phyloP scores from a whole-genome alignment of 2,888 invertebrate genomes.

The Lomographa bimaculata region DNA sequence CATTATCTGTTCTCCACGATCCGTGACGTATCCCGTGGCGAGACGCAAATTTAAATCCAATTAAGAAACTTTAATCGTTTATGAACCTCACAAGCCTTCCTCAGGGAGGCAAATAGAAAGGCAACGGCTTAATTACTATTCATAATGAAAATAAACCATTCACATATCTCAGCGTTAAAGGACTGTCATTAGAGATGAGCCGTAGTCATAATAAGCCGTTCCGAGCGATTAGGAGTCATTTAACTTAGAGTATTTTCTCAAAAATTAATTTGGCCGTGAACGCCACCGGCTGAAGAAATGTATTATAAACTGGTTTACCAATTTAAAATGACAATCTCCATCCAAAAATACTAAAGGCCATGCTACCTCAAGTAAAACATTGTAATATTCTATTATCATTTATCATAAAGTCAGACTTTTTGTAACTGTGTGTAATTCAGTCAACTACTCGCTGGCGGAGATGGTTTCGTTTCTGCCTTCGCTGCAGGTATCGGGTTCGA shows the following conservation, averaged over 20 bases:
- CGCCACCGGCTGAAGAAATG: neutral
- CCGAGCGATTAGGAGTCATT: conserved; percentile 45
- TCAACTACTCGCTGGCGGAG: no score
- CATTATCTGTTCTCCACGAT: conserved; percentile 59
- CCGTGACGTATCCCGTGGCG: conserved; percentile 60
- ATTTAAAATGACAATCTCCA: no score
- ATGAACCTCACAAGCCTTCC: conserved; percentile 28
- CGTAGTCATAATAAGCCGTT: conserved; percentile 40
- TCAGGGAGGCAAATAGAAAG: conserved; percentile 21
- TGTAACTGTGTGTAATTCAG: no score
- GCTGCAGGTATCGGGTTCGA: no score
- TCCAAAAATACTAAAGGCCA: no score
- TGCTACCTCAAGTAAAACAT: no score
- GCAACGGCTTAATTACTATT: conserved; percentile 56
- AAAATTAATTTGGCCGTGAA: conserved; percentile 10
- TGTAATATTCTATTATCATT: no score
- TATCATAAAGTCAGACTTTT: no score
- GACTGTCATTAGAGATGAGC: conserved; percentile 45
- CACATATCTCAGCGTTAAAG: conserved; percentile 52
- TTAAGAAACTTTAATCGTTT: conserved; percentile 55
- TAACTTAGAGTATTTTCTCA: conserved; percentile 45
- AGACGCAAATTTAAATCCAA: conserved; percentile 67
- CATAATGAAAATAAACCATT: conserved; percentile 49
- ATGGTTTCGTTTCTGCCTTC: no score
- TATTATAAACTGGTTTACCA: no score